These are phyloP conservation scores for Hipposideros armiger DNA, from an alignment of 2,113 vertebrate species.

Conservation along the genomic window DNA sequence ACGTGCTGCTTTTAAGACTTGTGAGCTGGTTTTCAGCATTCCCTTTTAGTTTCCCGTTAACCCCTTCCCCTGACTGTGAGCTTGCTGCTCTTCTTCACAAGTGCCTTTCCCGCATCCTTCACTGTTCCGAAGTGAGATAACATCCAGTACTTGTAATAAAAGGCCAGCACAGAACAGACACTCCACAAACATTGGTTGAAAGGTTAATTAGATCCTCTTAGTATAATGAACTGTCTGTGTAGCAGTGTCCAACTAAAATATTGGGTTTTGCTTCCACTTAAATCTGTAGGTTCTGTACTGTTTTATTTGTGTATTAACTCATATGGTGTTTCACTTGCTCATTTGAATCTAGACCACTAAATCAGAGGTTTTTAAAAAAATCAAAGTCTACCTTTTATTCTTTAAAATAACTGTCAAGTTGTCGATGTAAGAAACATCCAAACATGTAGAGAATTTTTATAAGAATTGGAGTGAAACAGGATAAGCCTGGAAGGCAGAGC, in stretches of 20 bases:
- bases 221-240: conserved; percentile 10
- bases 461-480: no score
- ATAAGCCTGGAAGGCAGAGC: no score
- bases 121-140: background rate
- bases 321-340: conserved; percentile 12
- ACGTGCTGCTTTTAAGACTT: background rate
- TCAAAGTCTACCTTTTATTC: conserved; percentile 11
- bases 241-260: conserved; percentile 11
- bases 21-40: background rate
- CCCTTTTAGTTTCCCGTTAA: background rate
- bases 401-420: conserved; percentile 25
- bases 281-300: background rate
- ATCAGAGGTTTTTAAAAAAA: conserved; percentile 46
- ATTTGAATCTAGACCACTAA: conserved; percentile 28
- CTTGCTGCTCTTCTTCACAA: background rate
- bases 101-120: background rate
- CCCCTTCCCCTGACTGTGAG: background rate
- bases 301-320: conserved; percentile 22
- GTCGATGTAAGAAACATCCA: background rate
- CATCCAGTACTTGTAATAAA: background rate
- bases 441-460: no score
- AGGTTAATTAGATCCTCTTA: conserved; percentile 33
- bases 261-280: background rate
- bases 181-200: background rate
- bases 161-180: background rate